Conservation (phyloP, 2,888 invertebrate species). For the Hermaeophaga mercurialis region DNA sequence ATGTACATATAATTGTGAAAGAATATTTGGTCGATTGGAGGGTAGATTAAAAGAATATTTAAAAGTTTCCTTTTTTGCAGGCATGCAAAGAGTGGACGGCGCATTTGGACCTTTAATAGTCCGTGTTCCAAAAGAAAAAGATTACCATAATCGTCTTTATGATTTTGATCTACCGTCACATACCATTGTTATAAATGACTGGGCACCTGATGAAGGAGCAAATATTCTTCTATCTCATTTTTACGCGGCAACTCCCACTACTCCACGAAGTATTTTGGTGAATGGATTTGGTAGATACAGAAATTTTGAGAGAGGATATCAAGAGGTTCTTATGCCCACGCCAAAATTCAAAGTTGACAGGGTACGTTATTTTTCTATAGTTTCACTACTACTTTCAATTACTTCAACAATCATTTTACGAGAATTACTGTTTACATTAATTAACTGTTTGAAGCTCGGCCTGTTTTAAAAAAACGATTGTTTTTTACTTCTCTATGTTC, state of each 20-base stretch:
- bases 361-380: constrained; percentile 54
- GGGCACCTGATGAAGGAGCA: constrained; percentile 75
- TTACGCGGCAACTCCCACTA: constrained; percentile 81
- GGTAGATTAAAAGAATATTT: no score
- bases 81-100: constrained; percentile 89
- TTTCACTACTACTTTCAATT: background rate
- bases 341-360: constrained; percentile 70
- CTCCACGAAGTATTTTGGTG: constrained; percentile 78
- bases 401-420: background rate
- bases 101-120: constrained; percentile 81
- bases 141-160: constrained; percentile 71
- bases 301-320: constrained; percentile 46
- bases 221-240: constrained; percentile 82
- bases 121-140: constrained; percentile 66
- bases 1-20: no score
- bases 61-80: constrained; percentile 63
- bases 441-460: no score
- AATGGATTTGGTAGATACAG: constrained; percentile 78
- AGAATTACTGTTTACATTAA: constrained; percentile 68
- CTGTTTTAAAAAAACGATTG: no score
- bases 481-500: no score
- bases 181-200: constrained; percentile 78
- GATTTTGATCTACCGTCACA: constrained; percentile 81
- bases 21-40: no score
- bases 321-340: constrained; percentile 60